Conservation (phyloP, 2,797 vertebrate species). For the Centroberyx gerrardi region DNA sequence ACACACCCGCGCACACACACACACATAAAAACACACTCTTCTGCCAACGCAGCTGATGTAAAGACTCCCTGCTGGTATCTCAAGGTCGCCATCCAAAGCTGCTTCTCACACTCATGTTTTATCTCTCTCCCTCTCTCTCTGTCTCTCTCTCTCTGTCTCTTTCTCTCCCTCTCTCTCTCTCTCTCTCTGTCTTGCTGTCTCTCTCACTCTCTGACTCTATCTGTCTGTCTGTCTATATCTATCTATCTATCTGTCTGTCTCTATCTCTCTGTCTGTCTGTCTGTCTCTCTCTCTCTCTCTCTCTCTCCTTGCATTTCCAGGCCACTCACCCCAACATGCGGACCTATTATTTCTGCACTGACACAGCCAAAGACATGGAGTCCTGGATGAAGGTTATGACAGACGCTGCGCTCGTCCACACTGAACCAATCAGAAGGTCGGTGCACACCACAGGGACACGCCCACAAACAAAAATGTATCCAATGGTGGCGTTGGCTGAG, state of each 20-base stretch:
- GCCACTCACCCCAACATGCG: conserved; percentile 99
- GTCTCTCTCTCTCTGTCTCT: conserved; percentile 22
- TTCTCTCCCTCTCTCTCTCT: not conserved
- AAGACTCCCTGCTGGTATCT: conserved; percentile 21
- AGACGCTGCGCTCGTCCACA: conserved; percentile 94
- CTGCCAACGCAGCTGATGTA: not conserved
- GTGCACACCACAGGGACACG: not conserved
- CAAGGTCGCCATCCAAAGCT: conserved; percentile 11
- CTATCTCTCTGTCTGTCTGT: not conserved
- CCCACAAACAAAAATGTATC: not conserved
- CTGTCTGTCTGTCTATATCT: not conserved
- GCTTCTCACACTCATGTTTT: not conserved
- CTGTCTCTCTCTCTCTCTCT: not conserved
- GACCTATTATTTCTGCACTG: conserved; percentile 98
- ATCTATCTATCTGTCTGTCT: not conserved
- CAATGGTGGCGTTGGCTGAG: not conserved
- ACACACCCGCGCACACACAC: conserved; percentile 12
- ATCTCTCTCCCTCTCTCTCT: not conserved
- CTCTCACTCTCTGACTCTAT: not conserved
- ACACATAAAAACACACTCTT: conserved; percentile 15
- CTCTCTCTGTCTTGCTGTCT: not conserved
- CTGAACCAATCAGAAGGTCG: conserved; percentile 91
- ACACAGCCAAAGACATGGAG: conserved; percentile 96
- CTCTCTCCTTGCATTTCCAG: conserved; percentile 75
- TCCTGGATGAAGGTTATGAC: conserved; percentile 98